Conservation (phyloP, 2,797 vertebrate genomes). For the Adrianichthys oophorus region DNA sequence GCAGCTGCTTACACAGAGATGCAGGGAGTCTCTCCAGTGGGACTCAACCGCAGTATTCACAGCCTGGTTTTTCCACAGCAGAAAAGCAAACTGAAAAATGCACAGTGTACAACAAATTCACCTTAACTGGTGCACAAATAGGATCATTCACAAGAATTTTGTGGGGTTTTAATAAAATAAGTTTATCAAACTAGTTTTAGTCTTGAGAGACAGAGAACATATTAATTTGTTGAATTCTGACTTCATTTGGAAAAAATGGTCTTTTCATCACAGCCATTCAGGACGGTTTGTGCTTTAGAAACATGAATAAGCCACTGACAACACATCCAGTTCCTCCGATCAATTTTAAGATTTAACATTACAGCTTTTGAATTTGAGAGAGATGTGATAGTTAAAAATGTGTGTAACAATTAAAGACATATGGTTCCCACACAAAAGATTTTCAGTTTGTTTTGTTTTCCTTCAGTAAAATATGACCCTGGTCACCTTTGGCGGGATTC, state of each 20-base stretch:
- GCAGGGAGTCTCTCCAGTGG: slow-evolving; percentile 36
- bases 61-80: slow-evolving; percentile 64
- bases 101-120: slow-evolving; percentile 8
- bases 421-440: slow-evolving; percentile 3
- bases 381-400: too few species aligned
- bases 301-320: too few species aligned
- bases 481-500: slow-evolving; percentile 11
- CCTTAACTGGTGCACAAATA: neutral
- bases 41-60: slow-evolving; percentile 31
- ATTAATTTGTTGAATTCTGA: slow-evolving; percentile 35
- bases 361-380: too few species aligned
- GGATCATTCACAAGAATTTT: slow-evolving; percentile 9
- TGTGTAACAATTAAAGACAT: neutral
- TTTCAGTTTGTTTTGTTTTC: slow-evolving; percentile 10
- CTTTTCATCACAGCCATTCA: too few species aligned
- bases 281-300: too few species aligned
- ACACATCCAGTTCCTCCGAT: too few species aligned
- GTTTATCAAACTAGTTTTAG: slow-evolving; percentile 22
- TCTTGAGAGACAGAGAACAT: slow-evolving; percentile 30
- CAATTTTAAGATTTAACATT: too few species aligned
- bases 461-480: slow-evolving; percentile 12
- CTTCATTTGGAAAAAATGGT: slow-evolving; percentile 4
- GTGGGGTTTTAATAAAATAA: slow-evolving; percentile 13
- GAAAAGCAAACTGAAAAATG: slow-evolving; percentile 17
- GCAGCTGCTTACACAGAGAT: slow-evolving; percentile 59